A percentile compares a stretch with the other conserved stretches of the same genome.
These are phyloP conservation scores for Agelaius tricolor DNA, from an alignment of 2,113 vertebrate genomes.

Conservation along the genomic window DNA sequence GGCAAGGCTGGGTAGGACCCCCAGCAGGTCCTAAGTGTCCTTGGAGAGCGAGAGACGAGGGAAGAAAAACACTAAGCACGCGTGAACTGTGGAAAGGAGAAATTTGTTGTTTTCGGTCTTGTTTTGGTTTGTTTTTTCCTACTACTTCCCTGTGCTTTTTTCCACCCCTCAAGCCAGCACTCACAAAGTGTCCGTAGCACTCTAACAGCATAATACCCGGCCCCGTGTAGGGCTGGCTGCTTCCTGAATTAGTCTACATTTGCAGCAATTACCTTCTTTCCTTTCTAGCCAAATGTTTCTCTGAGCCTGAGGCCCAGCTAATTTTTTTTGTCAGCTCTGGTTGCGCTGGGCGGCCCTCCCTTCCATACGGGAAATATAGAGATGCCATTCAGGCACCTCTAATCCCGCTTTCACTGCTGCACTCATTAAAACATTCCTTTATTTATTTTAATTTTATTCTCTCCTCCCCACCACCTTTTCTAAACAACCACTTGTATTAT, in stretches of 20 bases:
- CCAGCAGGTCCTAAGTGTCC: neutral
- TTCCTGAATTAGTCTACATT: slow-evolving; percentile 61
- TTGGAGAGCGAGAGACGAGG: fast-evolving
- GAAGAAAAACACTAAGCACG: neutral
- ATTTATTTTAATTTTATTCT: slow-evolving; percentile 71
- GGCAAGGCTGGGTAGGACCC: neutral
- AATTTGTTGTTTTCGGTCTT: neutral
- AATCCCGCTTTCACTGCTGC: slow-evolving; percentile 50
- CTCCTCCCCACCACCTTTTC: slow-evolving; percentile 57
- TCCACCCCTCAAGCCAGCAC: neutral
- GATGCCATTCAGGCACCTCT: slow-evolving; percentile 63
- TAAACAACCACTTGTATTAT: slow-evolving; percentile 60
- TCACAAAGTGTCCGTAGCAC: neutral
- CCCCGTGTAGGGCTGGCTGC: neutral
- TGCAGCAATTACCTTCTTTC: slow-evolving; percentile 66
- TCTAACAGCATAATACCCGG: neutral
- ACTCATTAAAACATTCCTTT: slow-evolving; percentile 67
- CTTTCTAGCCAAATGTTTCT: slow-evolving; percentile 57
- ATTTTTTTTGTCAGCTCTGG: slow-evolving; percentile 52
- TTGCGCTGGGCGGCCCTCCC: slow-evolving; percentile 33
- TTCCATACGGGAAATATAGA: slow-evolving; percentile 60
- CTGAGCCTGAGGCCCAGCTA: slow-evolving; percentile 52
- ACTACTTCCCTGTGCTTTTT: neutral
- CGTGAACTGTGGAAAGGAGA: neutral
- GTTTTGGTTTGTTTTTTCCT: neutral